These are phyloP conservation scores for Proisotoma minuta DNA, from an alignment of 2,888 invertebrate species.

Conservation along the genomic window DNA sequence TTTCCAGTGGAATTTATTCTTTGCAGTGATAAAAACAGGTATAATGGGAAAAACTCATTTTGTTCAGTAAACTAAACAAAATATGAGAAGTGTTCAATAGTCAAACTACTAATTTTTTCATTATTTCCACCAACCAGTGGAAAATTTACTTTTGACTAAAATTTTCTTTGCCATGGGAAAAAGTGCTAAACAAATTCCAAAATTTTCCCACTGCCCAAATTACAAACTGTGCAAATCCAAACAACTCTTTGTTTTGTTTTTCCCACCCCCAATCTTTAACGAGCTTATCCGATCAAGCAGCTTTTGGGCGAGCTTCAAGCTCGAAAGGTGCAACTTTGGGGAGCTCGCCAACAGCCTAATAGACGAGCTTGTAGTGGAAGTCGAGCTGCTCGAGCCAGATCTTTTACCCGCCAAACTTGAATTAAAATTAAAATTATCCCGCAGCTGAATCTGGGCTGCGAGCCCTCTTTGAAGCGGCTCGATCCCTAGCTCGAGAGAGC, in stretches of 20 bases:
- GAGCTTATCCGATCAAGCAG: conserved; percentile 30
- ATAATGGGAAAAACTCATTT: no score
- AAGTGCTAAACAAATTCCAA: no score
- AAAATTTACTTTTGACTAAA: no score
- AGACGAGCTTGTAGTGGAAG: conserved; percentile 17
- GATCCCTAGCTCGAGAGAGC: conserved; percentile 28
- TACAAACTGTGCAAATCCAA: conserved; percentile 33
- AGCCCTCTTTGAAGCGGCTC: conserved; percentile 28
- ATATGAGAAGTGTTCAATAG: no score
- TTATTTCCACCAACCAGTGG: no score
- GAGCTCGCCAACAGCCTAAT: conserved; percentile 8
- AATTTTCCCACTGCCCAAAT: no score
- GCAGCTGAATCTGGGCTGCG: conserved; percentile 26
- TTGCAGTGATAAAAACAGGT: no score
- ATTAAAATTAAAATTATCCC: conserved; percentile 16
- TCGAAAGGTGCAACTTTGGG: background rate
- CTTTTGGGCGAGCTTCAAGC: conserved; percentile 28
- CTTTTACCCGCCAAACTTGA: conserved; percentile 12
- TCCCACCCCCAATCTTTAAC: conserved; percentile 19
- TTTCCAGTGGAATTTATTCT: no score
- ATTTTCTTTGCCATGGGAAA: no score
- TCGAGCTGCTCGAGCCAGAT: conserved; percentile 14
- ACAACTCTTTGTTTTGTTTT: conserved; percentile 29
- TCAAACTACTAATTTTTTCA: no score
- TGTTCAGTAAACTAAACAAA: no score